These are phyloP conservation scores for Brachystomella parvula DNA, from an alignment of 1,140 invertebrate species.

Conservation along the genomic window DNA sequence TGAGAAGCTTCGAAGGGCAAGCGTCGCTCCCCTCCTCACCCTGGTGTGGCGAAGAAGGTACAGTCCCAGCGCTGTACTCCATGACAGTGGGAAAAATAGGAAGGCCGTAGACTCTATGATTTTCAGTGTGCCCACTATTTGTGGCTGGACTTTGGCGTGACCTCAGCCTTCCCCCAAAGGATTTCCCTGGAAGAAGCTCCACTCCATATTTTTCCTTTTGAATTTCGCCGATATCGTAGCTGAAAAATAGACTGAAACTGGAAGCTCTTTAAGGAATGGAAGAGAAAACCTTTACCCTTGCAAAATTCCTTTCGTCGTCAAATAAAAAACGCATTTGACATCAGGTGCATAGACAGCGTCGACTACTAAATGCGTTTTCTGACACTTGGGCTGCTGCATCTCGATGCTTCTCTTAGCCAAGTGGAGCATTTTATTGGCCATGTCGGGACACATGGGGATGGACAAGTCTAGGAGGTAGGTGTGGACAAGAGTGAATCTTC, in stretches of 20 bases:
- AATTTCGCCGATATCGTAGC: conserved; percentile 37
- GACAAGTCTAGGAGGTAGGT: conserved; percentile 34
- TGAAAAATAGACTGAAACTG: neutral
- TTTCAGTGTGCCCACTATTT: conserved; percentile 34
- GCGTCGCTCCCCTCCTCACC: neutral
- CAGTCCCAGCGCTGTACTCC: conserved; percentile 17
- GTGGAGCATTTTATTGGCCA: neutral
- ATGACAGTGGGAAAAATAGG: conserved; percentile 23
- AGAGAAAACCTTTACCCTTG: conserved; percentile 18
- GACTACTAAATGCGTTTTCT: conserved; percentile 31
- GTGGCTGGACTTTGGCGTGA: conserved; percentile 12
- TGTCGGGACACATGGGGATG: conserved; percentile 26
- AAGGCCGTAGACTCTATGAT: conserved; percentile 28
- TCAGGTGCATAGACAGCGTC: conserved; percentile 32
- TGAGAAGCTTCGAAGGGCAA: conserved; percentile 15
- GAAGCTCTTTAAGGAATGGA: neutral
- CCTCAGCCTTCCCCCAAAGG: conserved; percentile 18
- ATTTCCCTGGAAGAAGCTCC: conserved; percentile 26
- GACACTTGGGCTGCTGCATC: conserved; percentile 24
- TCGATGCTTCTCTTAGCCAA: neutral
- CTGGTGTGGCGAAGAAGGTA: neutral
- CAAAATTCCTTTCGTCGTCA: conserved; percentile 29
- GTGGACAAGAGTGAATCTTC: conserved; percentile 20
- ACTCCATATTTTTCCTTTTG: conserved; percentile 27
- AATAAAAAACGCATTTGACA: conserved; percentile 23